Conservation (phyloP, 2,888 invertebrate genomes). For the Uropetala carovei region DNA sequence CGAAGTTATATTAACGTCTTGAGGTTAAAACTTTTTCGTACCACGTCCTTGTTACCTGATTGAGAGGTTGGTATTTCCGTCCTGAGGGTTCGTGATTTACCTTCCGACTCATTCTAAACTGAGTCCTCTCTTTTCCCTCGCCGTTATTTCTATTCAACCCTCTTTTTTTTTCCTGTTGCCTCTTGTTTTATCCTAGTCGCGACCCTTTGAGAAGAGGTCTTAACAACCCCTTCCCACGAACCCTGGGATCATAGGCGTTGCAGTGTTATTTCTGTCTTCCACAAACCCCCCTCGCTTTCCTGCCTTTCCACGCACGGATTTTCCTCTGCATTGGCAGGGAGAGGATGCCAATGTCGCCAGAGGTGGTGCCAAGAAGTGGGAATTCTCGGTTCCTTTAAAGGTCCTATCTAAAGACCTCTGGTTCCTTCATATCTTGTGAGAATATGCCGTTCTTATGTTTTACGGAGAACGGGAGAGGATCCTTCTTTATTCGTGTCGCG, state of each 20-base stretch:
- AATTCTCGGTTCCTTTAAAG: background rate
- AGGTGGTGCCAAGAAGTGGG: background rate
- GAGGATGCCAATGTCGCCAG: background rate
- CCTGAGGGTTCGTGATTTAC: background rate
- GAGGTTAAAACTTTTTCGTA: background rate
- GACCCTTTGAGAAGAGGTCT: background rate
- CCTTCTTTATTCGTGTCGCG: too few species aligned
- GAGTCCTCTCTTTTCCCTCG: background rate
- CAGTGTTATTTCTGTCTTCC: slow-evolving; percentile 9
- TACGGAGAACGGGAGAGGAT: too few species aligned
- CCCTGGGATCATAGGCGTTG: slow-evolving; percentile 13
- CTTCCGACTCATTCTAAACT: background rate
- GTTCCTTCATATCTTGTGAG: too few species aligned
- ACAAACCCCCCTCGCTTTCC: background rate
- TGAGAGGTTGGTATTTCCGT: background rate
- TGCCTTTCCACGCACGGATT: background rate
- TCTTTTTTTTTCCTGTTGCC: background rate
- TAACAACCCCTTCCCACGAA: slow-evolving; percentile 3
- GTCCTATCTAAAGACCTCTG: background rate
- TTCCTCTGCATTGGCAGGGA: background rate
- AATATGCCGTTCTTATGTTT: too few species aligned
- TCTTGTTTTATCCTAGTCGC: background rate
- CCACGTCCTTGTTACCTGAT: background rate
- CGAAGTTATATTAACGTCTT: slow-evolving; percentile 12
- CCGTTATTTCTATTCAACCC: too few species aligned